A percentile compares a stretch with the other conserved stretches of the same genome.
phyloP scores from a whole-genome alignment of 2,113 vertebrate genomes.

The Parotia lawesii region DNA sequence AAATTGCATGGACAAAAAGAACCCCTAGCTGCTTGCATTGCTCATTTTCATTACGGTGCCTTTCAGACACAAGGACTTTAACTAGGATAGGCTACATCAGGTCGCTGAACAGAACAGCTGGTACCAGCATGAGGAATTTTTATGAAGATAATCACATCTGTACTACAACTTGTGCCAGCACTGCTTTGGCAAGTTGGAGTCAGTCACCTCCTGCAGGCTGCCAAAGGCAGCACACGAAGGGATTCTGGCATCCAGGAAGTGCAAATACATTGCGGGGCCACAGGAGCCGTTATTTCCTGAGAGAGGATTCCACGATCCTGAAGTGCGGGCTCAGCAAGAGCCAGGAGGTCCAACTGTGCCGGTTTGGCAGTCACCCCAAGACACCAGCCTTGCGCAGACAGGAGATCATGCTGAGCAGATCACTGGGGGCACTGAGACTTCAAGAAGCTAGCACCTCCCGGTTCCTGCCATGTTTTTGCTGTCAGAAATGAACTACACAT shows the following conservation, averaged over 20 bases:
- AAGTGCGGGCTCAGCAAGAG: neutral
- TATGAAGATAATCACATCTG: neutral
- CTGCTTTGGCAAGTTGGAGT: neutral
- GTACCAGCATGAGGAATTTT: neutral
- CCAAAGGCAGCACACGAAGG: neutral
- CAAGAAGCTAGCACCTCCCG: neutral
- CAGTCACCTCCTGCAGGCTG: neutral
- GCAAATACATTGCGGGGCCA: accelerated
- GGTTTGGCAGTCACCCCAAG: too few species aligned
- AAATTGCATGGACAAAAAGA: neutral
- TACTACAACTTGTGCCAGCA: neutral
- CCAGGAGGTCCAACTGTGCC: neutral
- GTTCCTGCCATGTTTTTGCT: neutral
- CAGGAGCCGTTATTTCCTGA: neutral
- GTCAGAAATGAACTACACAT: neutral
- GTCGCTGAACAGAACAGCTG: neutral
- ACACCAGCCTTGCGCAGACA: accelerated
- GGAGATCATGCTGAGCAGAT: neutral
- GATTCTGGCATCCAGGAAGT: neutral
- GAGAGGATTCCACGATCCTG: neutral
- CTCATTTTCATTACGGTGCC: neutral
- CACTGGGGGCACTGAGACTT: neutral
- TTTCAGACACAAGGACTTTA: neutral
- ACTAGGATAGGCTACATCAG: neutral
- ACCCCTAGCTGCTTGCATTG: neutral